Evolutionary conservation across 1,140 invertebrate genomes (phyloP).

Genomic region (Physella acuta): DNA sequence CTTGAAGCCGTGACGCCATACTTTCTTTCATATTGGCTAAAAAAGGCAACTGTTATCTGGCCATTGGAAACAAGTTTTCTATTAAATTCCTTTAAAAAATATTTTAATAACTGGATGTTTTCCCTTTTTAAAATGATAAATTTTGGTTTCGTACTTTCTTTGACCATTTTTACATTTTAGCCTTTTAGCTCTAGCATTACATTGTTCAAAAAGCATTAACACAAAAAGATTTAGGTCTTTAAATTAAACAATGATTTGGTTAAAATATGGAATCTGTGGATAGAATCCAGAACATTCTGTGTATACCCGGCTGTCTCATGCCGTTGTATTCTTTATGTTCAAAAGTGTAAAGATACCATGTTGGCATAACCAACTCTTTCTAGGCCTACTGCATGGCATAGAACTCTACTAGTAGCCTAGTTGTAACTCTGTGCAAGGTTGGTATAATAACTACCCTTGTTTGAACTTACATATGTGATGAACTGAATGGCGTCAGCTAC

Average conservation of each 20-base stretch:
- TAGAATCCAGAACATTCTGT: too few species aligned
- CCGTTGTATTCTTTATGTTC: too few species aligned
- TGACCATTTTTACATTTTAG: neutral
- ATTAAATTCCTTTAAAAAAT: neutral
- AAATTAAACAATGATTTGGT: too few species aligned
- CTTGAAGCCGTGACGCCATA: slow-evolving; percentile 8
- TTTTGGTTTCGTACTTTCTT: too few species aligned
- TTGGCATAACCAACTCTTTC: neutral
- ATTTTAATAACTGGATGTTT: neutral
- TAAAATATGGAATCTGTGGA: too few species aligned
- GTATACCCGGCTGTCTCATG: too few species aligned
- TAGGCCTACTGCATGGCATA: neutral
- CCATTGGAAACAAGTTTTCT: neutral
- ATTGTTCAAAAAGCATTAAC: neutral
- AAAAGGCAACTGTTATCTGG: neutral
- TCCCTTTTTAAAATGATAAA: too few species aligned
- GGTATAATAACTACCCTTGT: too few species aligned
- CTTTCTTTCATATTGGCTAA: slow-evolving; percentile 19
- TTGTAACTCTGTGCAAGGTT: too few species aligned
- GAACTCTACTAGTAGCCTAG: neutral
- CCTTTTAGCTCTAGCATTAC: neutral
- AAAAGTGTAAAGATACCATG: neutral
- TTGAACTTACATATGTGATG: slow-evolving; percentile 10
- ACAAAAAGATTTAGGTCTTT: neutral
- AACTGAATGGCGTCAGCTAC: neutral